phyloP scores from a whole-genome alignment of 2,113 vertebrate species.

The Nanger granti region DNA sequence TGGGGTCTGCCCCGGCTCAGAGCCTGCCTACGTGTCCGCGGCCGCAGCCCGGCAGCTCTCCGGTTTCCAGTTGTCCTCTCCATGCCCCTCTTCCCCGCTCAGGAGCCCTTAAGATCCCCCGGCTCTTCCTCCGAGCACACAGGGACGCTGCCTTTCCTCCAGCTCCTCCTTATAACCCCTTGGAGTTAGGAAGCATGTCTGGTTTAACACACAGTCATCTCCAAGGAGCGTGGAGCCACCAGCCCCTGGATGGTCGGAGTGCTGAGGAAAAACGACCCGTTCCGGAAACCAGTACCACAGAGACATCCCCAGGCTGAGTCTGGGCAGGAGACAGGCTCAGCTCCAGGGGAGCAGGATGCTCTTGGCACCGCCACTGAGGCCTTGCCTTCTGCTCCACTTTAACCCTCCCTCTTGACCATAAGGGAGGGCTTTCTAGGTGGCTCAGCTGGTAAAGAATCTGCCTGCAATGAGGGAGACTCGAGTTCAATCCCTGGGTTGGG shows the following conservation, averaged over 20 bases:
- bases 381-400: neutral
- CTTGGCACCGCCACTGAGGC: rapidly evolving
- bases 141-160: neutral
- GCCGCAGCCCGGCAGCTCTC: neutral
- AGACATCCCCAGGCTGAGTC: neutral
- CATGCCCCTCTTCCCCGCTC: neutral
- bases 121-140: neutral
- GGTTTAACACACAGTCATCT: neutral
- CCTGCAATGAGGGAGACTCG: neutral
- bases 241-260: neutral
- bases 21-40: no score
- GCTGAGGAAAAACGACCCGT: neutral
- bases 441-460: neutral
- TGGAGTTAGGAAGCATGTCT: neutral
- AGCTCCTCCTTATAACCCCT: neutral
- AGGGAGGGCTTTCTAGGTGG: neutral
- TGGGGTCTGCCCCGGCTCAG: neutral
- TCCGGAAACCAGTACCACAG: rapidly evolving
- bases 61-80: neutral
- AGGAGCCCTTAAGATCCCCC: neutral
- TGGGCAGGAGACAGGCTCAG: no score
- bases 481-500: neutral
- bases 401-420: neutral
- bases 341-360: neutral
- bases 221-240: neutral